Evolutionary conservation across 1,140 invertebrate genomes (phyloP).

Genomic region (Phortica variegata): DNA sequence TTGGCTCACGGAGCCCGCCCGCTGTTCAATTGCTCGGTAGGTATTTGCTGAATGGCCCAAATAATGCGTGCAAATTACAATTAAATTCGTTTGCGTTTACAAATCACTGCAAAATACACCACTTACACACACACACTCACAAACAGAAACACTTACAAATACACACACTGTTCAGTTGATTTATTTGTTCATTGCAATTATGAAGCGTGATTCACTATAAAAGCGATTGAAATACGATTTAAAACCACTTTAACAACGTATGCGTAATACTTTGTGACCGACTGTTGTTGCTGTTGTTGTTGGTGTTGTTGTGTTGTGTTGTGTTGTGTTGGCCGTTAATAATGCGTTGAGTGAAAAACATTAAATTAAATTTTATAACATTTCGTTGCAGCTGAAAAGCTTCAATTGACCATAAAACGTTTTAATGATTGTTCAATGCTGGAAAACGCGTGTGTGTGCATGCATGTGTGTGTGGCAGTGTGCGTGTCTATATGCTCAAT

Average conservation of each 20-base stretch:
- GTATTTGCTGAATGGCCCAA: conserved; percentile 13
- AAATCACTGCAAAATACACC: not conserved
- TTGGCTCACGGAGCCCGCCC: too few relatives aligned
- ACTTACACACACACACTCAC: conserved; percentile 5
- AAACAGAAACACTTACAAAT: conserved; percentile 15
- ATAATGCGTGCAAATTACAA: conserved; percentile 41
- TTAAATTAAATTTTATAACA: conserved; percentile 50
- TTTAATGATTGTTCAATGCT: conserved; percentile 23
- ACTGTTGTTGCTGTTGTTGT: not conserved
- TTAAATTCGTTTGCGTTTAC: conserved; percentile 20
- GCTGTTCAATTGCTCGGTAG: too few relatives aligned
- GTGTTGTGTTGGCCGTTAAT: not conserved
- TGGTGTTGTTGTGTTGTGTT: not conserved
- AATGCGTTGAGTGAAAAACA: not conserved
- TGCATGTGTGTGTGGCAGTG: conserved; percentile 1
- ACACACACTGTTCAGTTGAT: too few relatives aligned
- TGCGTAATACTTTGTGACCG: too few relatives aligned
- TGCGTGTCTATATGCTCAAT: conserved; percentile 27
- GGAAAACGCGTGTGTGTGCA: conserved; percentile 3
- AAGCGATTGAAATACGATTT: too few relatives aligned
- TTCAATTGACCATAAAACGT: conserved; percentile 46
- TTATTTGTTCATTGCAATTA: too few relatives aligned
- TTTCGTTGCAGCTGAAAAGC: conserved; percentile 47
- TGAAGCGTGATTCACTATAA: too few relatives aligned
- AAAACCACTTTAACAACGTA: too few relatives aligned